phyloP scores from a whole-genome alignment of 2,797 vertebrate genomes.

The Meriones psammophilus region DNA sequence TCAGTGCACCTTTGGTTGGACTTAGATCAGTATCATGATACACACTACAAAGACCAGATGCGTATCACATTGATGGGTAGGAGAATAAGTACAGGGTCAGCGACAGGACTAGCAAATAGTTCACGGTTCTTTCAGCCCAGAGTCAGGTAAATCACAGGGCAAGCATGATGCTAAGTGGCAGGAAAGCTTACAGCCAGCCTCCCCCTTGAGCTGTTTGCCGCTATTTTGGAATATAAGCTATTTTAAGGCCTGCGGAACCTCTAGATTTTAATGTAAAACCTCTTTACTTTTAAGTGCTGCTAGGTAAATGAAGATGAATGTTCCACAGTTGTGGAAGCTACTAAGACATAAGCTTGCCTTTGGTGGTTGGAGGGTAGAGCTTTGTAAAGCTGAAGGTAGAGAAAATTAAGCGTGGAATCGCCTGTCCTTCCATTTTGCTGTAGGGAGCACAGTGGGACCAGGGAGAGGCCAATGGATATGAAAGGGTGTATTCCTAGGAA shows the following conservation, averaged over 20 bases:
- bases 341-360: not conserved
- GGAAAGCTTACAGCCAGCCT: not conserved
- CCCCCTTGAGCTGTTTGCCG: not conserved
- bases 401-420: not conserved
- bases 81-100: not conserved
- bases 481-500: not conserved
- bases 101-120: not conserved
- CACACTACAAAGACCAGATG: not conserved
- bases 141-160: constrained; percentile 23
- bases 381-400: not conserved
- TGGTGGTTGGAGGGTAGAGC: not conserved
- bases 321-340: not conserved
- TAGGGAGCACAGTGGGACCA: not conserved
- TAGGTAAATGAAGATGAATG: constrained; percentile 21
- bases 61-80: not conserved
- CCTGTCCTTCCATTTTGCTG: not conserved
- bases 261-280: constrained; percentile 29
- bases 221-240: not conserved
- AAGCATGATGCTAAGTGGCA: not conserved
- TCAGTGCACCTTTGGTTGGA: not conserved
- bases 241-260: not conserved
- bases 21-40: not conserved
- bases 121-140: not conserved
- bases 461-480: not conserved
- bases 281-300: not conserved